Conservation (phyloP, 1,140 invertebrate genomes). For the Drosophila pallidifrons region DNA sequence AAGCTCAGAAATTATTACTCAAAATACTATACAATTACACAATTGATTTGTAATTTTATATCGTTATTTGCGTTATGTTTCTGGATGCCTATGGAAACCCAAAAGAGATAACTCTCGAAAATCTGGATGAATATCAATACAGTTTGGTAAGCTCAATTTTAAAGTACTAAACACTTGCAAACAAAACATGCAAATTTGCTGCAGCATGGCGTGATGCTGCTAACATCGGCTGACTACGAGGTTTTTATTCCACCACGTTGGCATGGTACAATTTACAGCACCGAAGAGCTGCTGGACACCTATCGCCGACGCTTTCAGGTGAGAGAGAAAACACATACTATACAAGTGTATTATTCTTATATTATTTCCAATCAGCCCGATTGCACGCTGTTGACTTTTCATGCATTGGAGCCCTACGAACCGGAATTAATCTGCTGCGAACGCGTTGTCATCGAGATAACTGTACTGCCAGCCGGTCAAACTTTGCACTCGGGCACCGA, state of each 20-base stretch:
- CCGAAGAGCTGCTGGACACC: constrained; percentile 43
- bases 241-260: constrained; percentile 52
- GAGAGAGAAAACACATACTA: not conserved
- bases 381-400: constrained; percentile 53
- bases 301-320: constrained; percentile 59
- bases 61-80: constrained; percentile 46
- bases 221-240: constrained; percentile 60
- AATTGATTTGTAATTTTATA: not conserved
- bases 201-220: constrained; percentile 55
- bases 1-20: not conserved
- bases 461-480: constrained; percentile 55
- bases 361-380: constrained; percentile 39
- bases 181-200: no score
- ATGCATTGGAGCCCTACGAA: constrained; percentile 56
- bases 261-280: constrained; percentile 69
- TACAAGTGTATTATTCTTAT: no score
- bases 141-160: constrained; percentile 45
- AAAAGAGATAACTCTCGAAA: constrained; percentile 59
- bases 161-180: not conserved
- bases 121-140: constrained; percentile 45
- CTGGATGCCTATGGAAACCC: constrained; percentile 51
- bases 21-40: not conserved
- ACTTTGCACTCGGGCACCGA: constrained; percentile 49
- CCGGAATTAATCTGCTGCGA: constrained; percentile 65
- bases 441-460: constrained; percentile 55